These are phyloP conservation scores for Lanistes nyassanus DNA, from an alignment of 1,140 invertebrate genomes.

Conservation along the genomic window DNA sequence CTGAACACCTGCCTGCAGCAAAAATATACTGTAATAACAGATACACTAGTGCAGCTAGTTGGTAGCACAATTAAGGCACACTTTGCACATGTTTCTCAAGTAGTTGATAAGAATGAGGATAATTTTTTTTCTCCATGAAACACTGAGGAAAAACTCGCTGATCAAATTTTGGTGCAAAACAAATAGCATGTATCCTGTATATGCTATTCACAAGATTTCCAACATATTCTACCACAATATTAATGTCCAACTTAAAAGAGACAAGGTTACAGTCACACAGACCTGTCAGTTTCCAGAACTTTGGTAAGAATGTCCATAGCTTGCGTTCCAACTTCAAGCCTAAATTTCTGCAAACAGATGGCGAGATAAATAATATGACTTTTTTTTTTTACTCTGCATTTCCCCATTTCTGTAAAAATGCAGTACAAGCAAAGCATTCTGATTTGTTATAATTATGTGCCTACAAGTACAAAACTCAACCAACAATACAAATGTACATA, in stretches of 20 bases:
- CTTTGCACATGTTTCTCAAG: no score
- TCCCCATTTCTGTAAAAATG: no score
- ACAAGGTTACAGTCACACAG: conserved; percentile 1
- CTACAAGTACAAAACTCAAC: no score
- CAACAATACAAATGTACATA: no score
- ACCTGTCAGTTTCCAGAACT: conserved; percentile 69
- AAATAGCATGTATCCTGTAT: not conserved
- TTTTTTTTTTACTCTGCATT: not conserved
- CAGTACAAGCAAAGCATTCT: no score
- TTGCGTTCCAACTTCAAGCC: conserved; percentile 94
- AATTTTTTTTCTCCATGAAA: no score
- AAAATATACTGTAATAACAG: no score
- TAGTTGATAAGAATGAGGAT: no score
- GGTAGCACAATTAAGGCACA: no score
- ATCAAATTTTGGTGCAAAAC: not conserved
- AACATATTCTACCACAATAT: not conserved
- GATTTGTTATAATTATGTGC: no score
- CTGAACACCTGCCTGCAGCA: no score
- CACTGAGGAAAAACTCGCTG: not conserved
- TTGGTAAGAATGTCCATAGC: conserved; percentile 87
- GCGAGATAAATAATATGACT: conserved; percentile 26
- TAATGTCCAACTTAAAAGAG: not conserved
- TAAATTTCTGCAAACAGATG: conserved; percentile 76
- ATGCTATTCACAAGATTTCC: not conserved
- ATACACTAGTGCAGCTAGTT: no score